Evolutionary conservation across 64 coral and sea anemone genomes (phyloP).

Genomic region (Pachyseris speciosa): DNA sequence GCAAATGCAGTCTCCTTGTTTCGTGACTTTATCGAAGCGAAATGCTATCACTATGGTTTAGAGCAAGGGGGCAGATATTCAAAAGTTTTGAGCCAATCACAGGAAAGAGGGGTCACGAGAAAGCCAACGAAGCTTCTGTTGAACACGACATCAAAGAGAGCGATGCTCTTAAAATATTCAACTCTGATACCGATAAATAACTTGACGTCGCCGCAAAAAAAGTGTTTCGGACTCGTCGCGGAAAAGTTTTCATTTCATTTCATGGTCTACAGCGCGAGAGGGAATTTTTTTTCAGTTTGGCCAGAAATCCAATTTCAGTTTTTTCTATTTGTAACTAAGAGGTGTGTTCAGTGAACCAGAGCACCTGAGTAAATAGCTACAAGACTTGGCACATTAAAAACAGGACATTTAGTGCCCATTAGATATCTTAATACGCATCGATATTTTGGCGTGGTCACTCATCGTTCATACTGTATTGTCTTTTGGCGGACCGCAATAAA

Average conservation of each 20-base stretch:
- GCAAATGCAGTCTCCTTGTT: neutral
- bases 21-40: conserved; percentile 6
- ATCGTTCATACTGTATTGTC: neutral
- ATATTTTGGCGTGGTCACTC: neutral
- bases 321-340: neutral
- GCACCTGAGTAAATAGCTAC: conserved; percentile 10
- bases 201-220: neutral
- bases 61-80: neutral
- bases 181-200: neutral
- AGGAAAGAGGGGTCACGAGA: conserved; percentile 7
- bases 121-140: neutral
- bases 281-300: neutral
- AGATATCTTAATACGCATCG: neutral
- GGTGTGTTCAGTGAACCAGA: neutral
- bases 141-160: conserved; percentile 25
- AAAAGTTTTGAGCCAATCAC: conserved; percentile 1
- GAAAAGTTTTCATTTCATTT: neutral
- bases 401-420: neutral
- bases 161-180: conserved; percentile 37
- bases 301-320: neutral
- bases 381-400: neutral
- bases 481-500: neutral
- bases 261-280: neutral
- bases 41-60: conserved; percentile 2
- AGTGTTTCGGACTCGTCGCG: neutral